Percentiles rank a stretch among this genome's conserved stretches.
These are phyloP conservation scores for Neodontobutis hainanensis DNA, from an alignment of 2,113 vertebrate species.

Conservation along the genomic window DNA sequence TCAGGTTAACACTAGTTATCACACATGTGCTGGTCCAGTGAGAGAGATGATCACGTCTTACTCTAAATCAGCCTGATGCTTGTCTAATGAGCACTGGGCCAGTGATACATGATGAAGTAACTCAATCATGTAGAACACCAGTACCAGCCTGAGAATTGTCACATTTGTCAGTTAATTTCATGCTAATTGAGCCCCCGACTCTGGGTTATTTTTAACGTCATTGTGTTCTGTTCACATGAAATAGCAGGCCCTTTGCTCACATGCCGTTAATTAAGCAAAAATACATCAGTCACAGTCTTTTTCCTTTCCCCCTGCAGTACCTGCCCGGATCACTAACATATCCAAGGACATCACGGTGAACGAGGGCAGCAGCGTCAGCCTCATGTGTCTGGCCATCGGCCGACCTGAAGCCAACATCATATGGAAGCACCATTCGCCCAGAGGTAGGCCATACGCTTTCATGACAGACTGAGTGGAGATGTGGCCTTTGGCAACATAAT, in stretches of 20 bases:
- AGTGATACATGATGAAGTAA: slow-evolving; percentile 51
- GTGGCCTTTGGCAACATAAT: neutral
- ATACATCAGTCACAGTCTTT: slow-evolving; percentile 42
- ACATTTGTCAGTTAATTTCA: slow-evolving; percentile 68
- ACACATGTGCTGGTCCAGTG: slow-evolving; percentile 5
- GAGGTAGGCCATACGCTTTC: slow-evolving; percentile 78
- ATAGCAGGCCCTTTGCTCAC: slow-evolving; percentile 19
- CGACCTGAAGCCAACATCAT: slow-evolving; percentile 92
- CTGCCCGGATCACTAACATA: slow-evolving; percentile 93
- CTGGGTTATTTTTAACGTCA: slow-evolving; percentile 60
- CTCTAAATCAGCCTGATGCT: slow-evolving; percentile 43
- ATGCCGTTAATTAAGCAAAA: slow-evolving; percentile 48
- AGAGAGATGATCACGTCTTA: slow-evolving; percentile 28
- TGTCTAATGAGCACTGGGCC: slow-evolving; percentile 56
- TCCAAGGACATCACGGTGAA: slow-evolving; percentile 94
- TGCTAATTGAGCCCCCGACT: slow-evolving; percentile 58
- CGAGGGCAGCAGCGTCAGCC: slow-evolving; percentile 92
- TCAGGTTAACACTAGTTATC: slow-evolving; percentile 1
- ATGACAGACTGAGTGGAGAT: neutral
- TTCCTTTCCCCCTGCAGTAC: slow-evolving; percentile 81
- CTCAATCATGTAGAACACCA: slow-evolving; percentile 56
- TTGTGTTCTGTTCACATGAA: slow-evolving; percentile 31
- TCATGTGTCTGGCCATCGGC: slow-evolving; percentile 93
- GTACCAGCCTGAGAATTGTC: slow-evolving; percentile 46
- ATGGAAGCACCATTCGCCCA: slow-evolving; percentile 93